Evolutionary conservation across 37 sponge, comb jelly and placozoan genomes (phyloP).

Genomic region (Halichondria panicea): DNA sequence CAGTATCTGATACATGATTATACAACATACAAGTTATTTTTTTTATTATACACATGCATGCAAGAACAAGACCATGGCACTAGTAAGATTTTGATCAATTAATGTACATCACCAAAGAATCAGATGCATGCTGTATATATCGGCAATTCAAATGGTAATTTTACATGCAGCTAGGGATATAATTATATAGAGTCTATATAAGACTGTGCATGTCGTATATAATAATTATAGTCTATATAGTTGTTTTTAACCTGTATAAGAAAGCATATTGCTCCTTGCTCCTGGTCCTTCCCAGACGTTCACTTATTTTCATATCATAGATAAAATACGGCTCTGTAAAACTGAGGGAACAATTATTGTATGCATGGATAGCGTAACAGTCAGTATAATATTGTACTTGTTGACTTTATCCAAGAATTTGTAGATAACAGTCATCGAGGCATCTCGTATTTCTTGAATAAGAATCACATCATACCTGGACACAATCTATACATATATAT

Average conservation of each 20-base stretch:
- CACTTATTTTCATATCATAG: constrained; percentile 53
- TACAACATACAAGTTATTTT: background rate
- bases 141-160: too few species aligned
- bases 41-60: too few species aligned
- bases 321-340: too few species aligned
- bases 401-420: constrained; percentile 63
- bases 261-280: constrained; percentile 95
- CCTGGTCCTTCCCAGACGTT: constrained; percentile 69
- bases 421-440: constrained; percentile 51
- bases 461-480: constrained; percentile 83
- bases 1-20: background rate
- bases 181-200: too few species aligned
- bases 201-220: background rate
- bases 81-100: too few species aligned
- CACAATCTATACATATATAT: constrained; percentile 65
- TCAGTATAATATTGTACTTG: constrained; percentile 35
- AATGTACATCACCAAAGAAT: too few species aligned
- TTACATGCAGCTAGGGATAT: too few species aligned
- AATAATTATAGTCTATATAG: background rate
- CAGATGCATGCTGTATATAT: too few species aligned
- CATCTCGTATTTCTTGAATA: constrained; percentile 87
- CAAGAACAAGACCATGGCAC: too few species aligned
- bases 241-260: constrained; percentile 63
- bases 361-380: background rate
- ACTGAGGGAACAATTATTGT: too few species aligned